A percentile compares a stretch with the other conserved stretches of the same genome.
Evolutionary conservation across 2,888 invertebrate genomes (phyloP).

Genomic region (Tupiocoris notatus): DNA sequence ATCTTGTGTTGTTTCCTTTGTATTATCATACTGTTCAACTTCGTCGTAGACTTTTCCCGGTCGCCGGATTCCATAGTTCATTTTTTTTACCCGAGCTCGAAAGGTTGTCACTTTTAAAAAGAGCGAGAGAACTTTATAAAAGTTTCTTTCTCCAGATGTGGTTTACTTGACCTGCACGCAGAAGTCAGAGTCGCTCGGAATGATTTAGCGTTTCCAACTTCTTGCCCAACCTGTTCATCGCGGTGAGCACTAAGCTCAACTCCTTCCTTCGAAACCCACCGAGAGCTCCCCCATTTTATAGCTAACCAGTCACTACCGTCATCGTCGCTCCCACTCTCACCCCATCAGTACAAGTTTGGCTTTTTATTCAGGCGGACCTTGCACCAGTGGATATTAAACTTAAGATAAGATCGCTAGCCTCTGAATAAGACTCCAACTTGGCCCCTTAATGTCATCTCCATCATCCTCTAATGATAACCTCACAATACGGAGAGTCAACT

Average conservation of each 20-base stretch:
- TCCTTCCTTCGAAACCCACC: background rate
- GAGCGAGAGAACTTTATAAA: background rate
- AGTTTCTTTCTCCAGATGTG: background rate
- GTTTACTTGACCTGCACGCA: background rate
- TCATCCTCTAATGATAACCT: too few relatives aligned
- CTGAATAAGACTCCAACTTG: too few relatives aligned
- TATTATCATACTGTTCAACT: background rate
- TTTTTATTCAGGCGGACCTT: too few relatives aligned
- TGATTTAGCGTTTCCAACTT: background rate
- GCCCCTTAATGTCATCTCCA: too few relatives aligned
- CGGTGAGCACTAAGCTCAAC: background rate
- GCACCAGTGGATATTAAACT: too few relatives aligned
- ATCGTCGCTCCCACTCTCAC: too few relatives aligned
- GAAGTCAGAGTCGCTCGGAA: background rate
- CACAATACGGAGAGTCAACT: too few relatives aligned
- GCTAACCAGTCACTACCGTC: too few relatives aligned
- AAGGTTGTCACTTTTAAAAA: background rate
- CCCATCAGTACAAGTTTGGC: too few relatives aligned
- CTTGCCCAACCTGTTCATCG: background rate
- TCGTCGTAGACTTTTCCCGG: background rate
- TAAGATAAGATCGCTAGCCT: too few relatives aligned
- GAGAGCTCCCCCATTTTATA: too few relatives aligned
- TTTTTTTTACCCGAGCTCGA: background rate
- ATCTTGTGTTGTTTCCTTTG: background rate
- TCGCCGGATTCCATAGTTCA: background rate